Base-by-base conservation (phyloP, 1,140 invertebrate genomes). In the Liolophura sinensis region DNA sequence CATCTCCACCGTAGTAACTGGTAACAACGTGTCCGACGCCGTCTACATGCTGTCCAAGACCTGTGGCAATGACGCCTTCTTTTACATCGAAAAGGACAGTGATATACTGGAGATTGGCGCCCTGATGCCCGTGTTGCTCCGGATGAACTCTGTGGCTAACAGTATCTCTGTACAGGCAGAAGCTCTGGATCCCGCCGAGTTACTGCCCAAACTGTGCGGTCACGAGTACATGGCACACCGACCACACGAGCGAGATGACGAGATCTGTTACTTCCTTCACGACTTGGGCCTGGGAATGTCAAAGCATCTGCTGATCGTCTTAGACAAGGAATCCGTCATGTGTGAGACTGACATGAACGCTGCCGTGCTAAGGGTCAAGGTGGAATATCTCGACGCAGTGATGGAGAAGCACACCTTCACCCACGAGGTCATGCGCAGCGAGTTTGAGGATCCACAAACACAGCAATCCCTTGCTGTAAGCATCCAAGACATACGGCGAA, bases 41-140 rank as follows among this genome's bases (percentile, higher is more conserved):
- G 69, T 73, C 47, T 77, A 73, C 65, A 47, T 72, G 14, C 60
- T 78, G 24, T 78, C 77, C 15, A 78, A 78, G 50, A 67, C 68
- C 48, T 78, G 77, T 60, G 76, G 77, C 58, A 76, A 71, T 57
- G 75, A 77, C 52, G 73, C 77, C 0, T 78, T 73, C 65, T 77
- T 76, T 62, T 72, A 74, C 67, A 64, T 77, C 1, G 71, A 75
- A 56, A 72, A 71, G 31, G 66, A 71, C 46, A 57, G 62, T 11
- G 50, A 62, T 1, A 65, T 73, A 52, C 64, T 72, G 46, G 71
- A 75, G 66, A 57, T 66, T 25, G 73, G 75, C 25, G 62, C 77
- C 31, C 72, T 77, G 56, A 74, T 78, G 64, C 77, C 77, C n/a
- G 63, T 78, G 18, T 48, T 78, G 62, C 64, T 78, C 56, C 62